Percentiles rank a stretch among this genome's conserved stretches.
phyloP scores from a whole-genome alignment of 1,140 invertebrate genomes.

The Drosophila subpulchrella region DNA sequence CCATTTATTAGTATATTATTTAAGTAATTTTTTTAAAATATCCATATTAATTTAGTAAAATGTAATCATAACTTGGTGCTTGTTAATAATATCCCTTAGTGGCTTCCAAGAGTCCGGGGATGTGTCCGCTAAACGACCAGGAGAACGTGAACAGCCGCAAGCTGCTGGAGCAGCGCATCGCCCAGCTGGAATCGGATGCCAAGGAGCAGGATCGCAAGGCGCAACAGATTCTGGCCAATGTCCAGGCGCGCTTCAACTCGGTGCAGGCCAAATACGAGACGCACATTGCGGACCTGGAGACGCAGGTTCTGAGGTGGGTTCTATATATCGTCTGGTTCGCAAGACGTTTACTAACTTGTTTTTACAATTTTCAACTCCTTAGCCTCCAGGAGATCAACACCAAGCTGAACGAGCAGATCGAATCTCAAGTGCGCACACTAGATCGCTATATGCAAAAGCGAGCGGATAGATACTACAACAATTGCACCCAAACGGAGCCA shows the following conservation, averaged over 20 bases:
- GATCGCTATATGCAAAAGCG: slow-evolving; percentile 77
- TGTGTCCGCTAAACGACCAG: slow-evolving; percentile 86
- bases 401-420: slow-evolving; percentile 86
- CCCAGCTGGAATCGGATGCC: slow-evolving; percentile 88
- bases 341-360: not conserved
- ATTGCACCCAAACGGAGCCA: slow-evolving; percentile 79
- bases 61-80: no score
- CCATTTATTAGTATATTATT: no score
- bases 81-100: slow-evolving; percentile 28
- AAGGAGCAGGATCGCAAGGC: slow-evolving; percentile 88
- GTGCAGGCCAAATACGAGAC: slow-evolving; percentile 91
- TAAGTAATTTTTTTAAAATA: no score
- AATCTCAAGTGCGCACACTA: slow-evolving; percentile 83
- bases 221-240: slow-evolving; percentile 88
- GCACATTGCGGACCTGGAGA: slow-evolving; percentile 90
- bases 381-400: slow-evolving; percentile 86
- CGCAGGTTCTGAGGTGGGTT: slow-evolving; percentile 86
- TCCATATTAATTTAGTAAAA: no score
- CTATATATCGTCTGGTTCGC: no score
- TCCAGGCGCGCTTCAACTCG: slow-evolving; percentile 90
- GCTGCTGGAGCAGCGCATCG: slow-evolving; percentile 89
- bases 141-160: slow-evolving; percentile 86
- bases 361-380: no score
- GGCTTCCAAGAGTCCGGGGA: slow-evolving; percentile 74
- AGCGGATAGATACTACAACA: slow-evolving; percentile 73